phyloP scores from a whole-genome alignment of 2,888 invertebrate genomes.

The Callyntrura guangdongensis region DNA sequence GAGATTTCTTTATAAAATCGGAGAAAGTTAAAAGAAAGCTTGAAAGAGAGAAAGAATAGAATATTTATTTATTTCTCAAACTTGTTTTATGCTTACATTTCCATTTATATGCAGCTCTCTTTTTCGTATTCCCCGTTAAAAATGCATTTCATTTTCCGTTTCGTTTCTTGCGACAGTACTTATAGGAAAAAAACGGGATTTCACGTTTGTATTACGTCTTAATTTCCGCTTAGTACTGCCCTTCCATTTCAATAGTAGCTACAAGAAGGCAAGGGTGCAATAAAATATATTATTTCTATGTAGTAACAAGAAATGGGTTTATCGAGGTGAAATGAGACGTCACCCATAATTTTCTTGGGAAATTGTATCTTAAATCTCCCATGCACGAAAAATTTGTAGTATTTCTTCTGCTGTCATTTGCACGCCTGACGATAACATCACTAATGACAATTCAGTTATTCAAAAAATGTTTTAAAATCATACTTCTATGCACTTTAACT shows the following conservation, averaged over 20 bases:
- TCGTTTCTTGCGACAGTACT: too few relatives aligned
- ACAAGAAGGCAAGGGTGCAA: too few relatives aligned
- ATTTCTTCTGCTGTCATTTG: too few relatives aligned
- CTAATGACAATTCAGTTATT: too few relatives aligned
- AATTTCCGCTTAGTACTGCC: constrained; percentile 33
- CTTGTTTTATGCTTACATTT: constrained; percentile 14
- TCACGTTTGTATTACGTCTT: not conserved
- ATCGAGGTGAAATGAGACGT: constrained; percentile 61
- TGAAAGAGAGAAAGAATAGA: not conserved
- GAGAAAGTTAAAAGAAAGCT: too few relatives aligned
- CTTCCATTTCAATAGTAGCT: constrained; percentile 47
- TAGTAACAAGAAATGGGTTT: constrained; percentile 37
- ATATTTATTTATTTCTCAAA: constrained; percentile 21
- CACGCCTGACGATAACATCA: too few relatives aligned
- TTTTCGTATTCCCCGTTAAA: not conserved
- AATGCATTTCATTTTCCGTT: constrained; percentile 32
- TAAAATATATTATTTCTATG: constrained; percentile 47
- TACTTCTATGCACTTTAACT: too few relatives aligned
- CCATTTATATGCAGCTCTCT: constrained; percentile 17
- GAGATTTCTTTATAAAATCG: too few relatives aligned
- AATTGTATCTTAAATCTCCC: not conserved
- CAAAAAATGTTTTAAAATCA: too few relatives aligned
- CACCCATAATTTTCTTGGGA: not conserved
- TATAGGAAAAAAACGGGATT: too few relatives aligned
- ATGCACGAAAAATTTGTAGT: too few relatives aligned